phyloP scores from a whole-genome alignment of 1,140 invertebrate species.

The Frieseomelitta varia region DNA sequence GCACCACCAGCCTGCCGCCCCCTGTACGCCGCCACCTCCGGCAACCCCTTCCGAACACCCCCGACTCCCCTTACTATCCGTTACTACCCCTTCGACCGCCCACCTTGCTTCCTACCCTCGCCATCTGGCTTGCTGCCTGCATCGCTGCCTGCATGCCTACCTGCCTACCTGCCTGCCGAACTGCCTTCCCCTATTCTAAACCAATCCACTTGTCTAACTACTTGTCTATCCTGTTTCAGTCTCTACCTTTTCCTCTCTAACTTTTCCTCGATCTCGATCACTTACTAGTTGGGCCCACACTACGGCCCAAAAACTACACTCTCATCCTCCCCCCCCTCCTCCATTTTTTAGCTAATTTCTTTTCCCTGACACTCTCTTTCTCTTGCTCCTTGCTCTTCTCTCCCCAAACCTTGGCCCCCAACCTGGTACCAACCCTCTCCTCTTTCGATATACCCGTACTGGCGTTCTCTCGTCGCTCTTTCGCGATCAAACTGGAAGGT shows the following conservation, averaged over 20 bases:
- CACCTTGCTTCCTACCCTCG: constrained; percentile 50
- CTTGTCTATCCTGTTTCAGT: not conserved
- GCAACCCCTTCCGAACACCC: constrained; percentile 58
- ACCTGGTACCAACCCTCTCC: not conserved
- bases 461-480: constrained; percentile 19
- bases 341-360: too few relatives aligned
- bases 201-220: not conserved
- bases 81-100: constrained; percentile 63
- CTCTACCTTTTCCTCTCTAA: not conserved
- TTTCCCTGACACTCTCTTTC: too few relatives aligned
- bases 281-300: not conserved
- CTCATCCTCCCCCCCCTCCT: too few relatives aligned
- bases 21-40: constrained; percentile 66
- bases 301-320: constrained; percentile 15
- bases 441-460: not conserved
- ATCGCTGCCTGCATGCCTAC: constrained; percentile 36
- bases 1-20: constrained; percentile 77
- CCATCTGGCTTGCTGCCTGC: constrained; percentile 50
- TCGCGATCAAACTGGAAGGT: constrained; percentile 29
- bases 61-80: constrained; percentile 65
- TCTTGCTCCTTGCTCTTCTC: too few relatives aligned
- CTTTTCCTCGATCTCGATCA: not conserved
- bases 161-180: not conserved
- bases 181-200: not conserved
- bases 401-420: too few relatives aligned